Base-by-base conservation (phyloP, 2,888 invertebrate species). In the Lasioglossum figueresi region DNA sequence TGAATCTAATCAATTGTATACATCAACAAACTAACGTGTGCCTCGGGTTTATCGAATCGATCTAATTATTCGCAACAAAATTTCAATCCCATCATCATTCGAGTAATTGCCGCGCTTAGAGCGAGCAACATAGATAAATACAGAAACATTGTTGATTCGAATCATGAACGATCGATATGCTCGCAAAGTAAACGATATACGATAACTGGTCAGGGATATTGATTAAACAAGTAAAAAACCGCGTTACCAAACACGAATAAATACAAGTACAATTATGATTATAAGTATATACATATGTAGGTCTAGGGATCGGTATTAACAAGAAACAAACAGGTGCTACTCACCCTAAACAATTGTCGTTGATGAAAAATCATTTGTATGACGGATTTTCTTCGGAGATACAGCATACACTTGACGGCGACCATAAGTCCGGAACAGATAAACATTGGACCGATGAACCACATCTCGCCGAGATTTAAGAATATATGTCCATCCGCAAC, bases 381-480 rank as follows among this genome's bases (percentile, higher is more conserved):
- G 66, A 97, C 96, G 92, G 96, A 96, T 93, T 96, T 97, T 93
- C 96, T 95, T 90, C 97, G 95, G 88, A 97, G 95, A 94, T 97
- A 97, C 75, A 97, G 93, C 95, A 96, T 96, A 92, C 96, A 96
- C 93, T 96, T 97, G n/a, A 96, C 96, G 71, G 96, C 97, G 79
- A 97, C 96, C 96, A 97, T 96, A 95, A 96, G 96, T 88, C 96
- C 97, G 87, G 96, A 96, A 95, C 97, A 96, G 93, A 97, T 96
- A 93, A 96, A 96, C 93, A 97, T 96, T 78, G 97, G 97, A 83
- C 97, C 97, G 83, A 97, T 96, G 27, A 96, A 95, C 97, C 97
- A 97, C 96, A 96, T 96, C 95, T 96, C 96, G 86, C 96, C 96
- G 90, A 97, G 95, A 95, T 96, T 96, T 89, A 95, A 96, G 89